These are phyloP conservation scores for Atopsyche davidsoni DNA, from an alignment of 1,140 invertebrate species.

Conservation along the genomic window DNA sequence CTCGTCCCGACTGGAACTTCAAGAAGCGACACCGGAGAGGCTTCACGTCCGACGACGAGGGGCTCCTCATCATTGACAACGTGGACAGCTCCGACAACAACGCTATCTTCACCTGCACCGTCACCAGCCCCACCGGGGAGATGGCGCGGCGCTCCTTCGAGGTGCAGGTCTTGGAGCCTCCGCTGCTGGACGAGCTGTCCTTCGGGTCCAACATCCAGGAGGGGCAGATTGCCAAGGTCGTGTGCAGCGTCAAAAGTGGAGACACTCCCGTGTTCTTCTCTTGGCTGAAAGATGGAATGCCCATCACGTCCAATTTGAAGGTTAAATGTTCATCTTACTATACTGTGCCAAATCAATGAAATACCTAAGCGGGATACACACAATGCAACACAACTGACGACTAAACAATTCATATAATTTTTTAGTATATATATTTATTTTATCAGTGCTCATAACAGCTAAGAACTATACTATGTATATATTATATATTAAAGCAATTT, in stretches of 20 bases:
- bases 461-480: too few species aligned
- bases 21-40: slow-evolving; percentile 10
- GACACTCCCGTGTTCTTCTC: slow-evolving; percentile 75
- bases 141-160: slow-evolving; percentile 60
- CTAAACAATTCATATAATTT: not conserved
- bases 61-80: slow-evolving; percentile 62
- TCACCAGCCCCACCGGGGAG: slow-evolving; percentile 70
- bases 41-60: slow-evolving; percentile 39
- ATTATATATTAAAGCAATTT: too few species aligned
- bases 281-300: slow-evolving; percentile 73
- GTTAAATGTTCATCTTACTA: slow-evolving; percentile 37
- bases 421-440: too few species aligned
- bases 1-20: too few species aligned
- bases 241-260: slow-evolving; percentile 76
- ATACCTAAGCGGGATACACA: too few species aligned
- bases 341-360: too few species aligned
- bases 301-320: slow-evolving; percentile 53
- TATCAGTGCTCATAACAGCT: too few species aligned
- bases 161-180: slow-evolving; percentile 68
- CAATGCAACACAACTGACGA: too few species aligned
- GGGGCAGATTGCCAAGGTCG: slow-evolving; percentile 55
- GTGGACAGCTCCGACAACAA: slow-evolving; percentile 61
- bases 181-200: slow-evolving; percentile 54
- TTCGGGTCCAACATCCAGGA: slow-evolving; percentile 27
- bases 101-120: slow-evolving; percentile 78